Evolutionary conservation across 1,140 invertebrate genomes (phyloP).

Genomic region (Vanessa tameamea): DNA sequence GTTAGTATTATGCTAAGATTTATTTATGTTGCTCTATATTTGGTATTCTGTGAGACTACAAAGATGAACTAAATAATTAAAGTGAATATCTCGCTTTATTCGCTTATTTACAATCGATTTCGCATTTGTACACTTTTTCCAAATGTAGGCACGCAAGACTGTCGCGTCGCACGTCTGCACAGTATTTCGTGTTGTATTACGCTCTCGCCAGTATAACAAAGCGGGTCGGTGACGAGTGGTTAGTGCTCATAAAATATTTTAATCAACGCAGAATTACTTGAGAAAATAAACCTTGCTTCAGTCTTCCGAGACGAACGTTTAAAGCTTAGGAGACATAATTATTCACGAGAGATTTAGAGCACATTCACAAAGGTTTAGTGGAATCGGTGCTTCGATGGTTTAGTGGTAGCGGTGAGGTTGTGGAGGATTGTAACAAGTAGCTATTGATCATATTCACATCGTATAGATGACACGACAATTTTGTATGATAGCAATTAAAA

Average conservation of each 20-base stretch:
- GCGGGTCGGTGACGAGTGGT: slow-evolving; percentile 37
- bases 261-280: slow-evolving; percentile 47
- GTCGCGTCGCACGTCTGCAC: not conserved
- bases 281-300: slow-evolving; percentile 30
- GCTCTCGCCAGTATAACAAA: slow-evolving; percentile 27
- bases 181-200: slow-evolving; percentile 9
- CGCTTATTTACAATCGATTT: not conserved
- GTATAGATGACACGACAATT: not conserved
- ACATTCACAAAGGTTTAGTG: not conserved
- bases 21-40: no score
- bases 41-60: no score
- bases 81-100: no score
- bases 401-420: not conserved
- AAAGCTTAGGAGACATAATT: slow-evolving; percentile 8
- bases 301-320: slow-evolving; percentile 6
- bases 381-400: not conserved
- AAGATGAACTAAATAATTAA: no score
- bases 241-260: slow-evolving; percentile 46
- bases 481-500: no score
- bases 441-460: not conserved
- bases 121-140: not conserved
- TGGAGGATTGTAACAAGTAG: no score
- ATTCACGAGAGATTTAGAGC: slow-evolving; percentile 2
- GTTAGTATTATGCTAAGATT: no score
- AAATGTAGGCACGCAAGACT: not conserved